These are phyloP conservation scores for Aspiorhynchus laticeps DNA, from an alignment of 2,113 vertebrate species.

Conservation along the genomic window DNA sequence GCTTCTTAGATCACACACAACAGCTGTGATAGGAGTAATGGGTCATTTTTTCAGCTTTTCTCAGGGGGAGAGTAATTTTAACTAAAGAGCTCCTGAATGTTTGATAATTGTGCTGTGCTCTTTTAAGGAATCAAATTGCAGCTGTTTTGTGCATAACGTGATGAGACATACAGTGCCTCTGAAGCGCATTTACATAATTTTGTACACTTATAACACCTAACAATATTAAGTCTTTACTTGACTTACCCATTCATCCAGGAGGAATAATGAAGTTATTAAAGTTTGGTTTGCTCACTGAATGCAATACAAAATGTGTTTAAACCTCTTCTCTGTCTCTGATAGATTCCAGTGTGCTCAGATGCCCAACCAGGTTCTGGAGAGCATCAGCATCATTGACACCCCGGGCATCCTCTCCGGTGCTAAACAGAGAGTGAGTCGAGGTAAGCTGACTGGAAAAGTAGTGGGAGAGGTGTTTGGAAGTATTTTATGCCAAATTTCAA, in stretches of 20 bases:
- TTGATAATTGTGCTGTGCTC: neutral
- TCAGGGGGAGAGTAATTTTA: neutral
- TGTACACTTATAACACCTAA: too few relatives aligned
- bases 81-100: constrained; percentile 17
- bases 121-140: neutral
- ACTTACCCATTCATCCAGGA: neutral
- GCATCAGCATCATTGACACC: constrained; percentile 90
- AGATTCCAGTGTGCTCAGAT: constrained; percentile 91
- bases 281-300: neutral
- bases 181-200: neutral
- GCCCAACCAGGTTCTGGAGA: constrained; percentile 90
- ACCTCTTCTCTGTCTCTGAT: neutral
- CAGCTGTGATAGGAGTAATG: constrained; percentile 54
- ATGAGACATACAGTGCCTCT: neutral
- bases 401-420: constrained; percentile 88
- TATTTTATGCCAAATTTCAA: neutral
- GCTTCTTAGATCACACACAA: constrained; percentile 57
- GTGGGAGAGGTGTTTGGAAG: constrained; percentile 42
- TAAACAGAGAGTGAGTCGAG: constrained; percentile 88
- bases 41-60: constrained; percentile 48
- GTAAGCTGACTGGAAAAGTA: constrained; percentile 76
- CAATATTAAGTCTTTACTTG: too few relatives aligned
- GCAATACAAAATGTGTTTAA: neutral
- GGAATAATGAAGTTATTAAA: neutral
- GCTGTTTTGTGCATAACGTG: neutral